Base-by-base conservation (phyloP, 1,140 invertebrate genomes). In the Epicauta chinensis region DNA sequence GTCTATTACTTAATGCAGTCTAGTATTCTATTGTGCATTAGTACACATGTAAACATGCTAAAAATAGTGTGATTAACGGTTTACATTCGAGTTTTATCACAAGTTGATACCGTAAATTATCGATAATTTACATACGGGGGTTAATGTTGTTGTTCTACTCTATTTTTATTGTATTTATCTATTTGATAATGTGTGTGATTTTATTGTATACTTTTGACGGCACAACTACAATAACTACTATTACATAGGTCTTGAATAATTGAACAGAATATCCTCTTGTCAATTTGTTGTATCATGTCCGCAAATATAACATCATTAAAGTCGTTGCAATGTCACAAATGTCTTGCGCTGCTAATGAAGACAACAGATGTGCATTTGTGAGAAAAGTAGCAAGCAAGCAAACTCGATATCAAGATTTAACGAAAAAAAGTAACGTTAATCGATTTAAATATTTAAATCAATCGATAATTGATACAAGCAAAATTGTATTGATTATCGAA, bases 301-400 rank as follows among this genome's bases (percentile, higher is more conserved):
- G 47, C 54, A 40, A 55, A 59, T 56, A 59, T 56, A 56, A 59
- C 58, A 53, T 59, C 53, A 53, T 59, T 56, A 59, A 56, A 59
- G 51, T 53, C 46, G 41, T 43, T 30, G 41, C 48, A 48, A 59
- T 49, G 51, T 59, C 48, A 59, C 48, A 54, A 45, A 47, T 48
- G 44, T 49, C 51, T 51, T 52, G 53, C 46, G 50, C 46, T 45
- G 48, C 56, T 59, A 59, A 59, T 59, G 56, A 59, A 59, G 56
- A 55, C 53, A 55, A 54, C 46, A 55, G 56, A 53, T 53, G 51
- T 23, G 23, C 51, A 47, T 17, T 46, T 46, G 43, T 23, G 23
- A 23, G 7, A 7, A 23, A 23, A 7, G 23, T 23, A 23, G 7
- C 23, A 23, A 23, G 7, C 7, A 23, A 23, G 7, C 23, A 23